Evolutionary conservation across 2,888 invertebrate species (phyloP).

Genomic region (Prosapia bicincta): DNA sequence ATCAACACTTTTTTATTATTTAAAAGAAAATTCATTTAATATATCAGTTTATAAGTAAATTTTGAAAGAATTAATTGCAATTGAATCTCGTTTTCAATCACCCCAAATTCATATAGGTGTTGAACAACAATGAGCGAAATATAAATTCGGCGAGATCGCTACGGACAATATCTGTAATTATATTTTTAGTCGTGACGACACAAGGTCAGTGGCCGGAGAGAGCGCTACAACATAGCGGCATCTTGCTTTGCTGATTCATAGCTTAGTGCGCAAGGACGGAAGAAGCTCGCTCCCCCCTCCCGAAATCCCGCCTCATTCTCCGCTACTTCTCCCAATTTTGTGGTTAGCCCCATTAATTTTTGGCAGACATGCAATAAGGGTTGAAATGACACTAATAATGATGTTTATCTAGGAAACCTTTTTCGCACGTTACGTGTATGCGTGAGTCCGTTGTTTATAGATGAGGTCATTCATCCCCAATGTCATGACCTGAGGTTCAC

Average conservation of each 20-base stretch:
- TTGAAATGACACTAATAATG: neutral
- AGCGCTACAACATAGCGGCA: neutral
- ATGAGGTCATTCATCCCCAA: neutral
- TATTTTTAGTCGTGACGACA: neutral
- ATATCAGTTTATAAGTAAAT: no score
- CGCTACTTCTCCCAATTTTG: neutral
- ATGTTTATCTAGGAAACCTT: neutral
- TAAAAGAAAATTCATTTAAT: no score
- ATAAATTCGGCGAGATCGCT: neutral
- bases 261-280: neutral
- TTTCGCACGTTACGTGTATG: neutral
- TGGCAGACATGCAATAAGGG: slow-evolving; percentile 2
- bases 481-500: neutral
- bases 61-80: no score
- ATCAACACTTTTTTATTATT: no score
- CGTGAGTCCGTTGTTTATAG: neutral
- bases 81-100: no score
- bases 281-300: neutral
- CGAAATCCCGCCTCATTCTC: neutral
- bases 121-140: no score
- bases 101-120: no score
- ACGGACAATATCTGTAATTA: neutral
- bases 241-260: neutral
- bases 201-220: neutral
- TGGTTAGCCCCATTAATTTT: neutral